Base-by-base conservation (phyloP, 2,113 vertebrate species). In the Aegotheles bennettii region DNA sequence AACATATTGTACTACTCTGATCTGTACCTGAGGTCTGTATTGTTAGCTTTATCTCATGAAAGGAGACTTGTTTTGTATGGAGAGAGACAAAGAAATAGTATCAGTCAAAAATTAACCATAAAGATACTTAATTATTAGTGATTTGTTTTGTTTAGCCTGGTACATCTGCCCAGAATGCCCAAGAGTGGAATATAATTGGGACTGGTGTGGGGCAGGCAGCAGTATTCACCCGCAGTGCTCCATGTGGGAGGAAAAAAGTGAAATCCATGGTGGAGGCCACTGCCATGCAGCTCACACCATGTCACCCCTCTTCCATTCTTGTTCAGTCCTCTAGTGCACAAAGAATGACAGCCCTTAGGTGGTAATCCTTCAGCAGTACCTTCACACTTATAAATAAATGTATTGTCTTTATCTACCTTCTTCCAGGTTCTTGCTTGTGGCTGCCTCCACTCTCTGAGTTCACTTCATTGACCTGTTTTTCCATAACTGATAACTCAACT, bases 1-100 rank as follows among this genome's bases (percentile, higher is more conserved):
- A 53, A 40, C 10, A 51, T 29, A 40, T 0, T 0, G 4, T 76
- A 26, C 7, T 40, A 16, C 48, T 77, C n/a, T 0, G 0, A 29
- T 16, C 29, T 64, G 21, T n/a, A 45, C 17, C 38, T 8, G 2
- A 28, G 47, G 7, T 61, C 28, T 36, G 6, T 75, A n/a, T 28
- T 63, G 4, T 10, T 51, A 29, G 5, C 8, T 63, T 83, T 79
- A 35, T 42, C 6, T 67, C 5, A 2, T 63, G 13, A 82, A 24
- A n/a, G 11, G 3, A 7, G 18, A n/a, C 25, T 70, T 45, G 4
- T 19, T 82, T 84, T 67, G 4, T 47, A 40, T 29, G 19, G 25
- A 81, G 20, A 67, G 7, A 73, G 24, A 6, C 18, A 70, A 31
- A 54, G 3, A 79, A 85, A 54, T 35, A 51, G 7, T 29, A 35